These are phyloP conservation scores for Atrichornis clamosus DNA, from an alignment of 2,113 vertebrate species.

Conservation along the genomic window DNA sequence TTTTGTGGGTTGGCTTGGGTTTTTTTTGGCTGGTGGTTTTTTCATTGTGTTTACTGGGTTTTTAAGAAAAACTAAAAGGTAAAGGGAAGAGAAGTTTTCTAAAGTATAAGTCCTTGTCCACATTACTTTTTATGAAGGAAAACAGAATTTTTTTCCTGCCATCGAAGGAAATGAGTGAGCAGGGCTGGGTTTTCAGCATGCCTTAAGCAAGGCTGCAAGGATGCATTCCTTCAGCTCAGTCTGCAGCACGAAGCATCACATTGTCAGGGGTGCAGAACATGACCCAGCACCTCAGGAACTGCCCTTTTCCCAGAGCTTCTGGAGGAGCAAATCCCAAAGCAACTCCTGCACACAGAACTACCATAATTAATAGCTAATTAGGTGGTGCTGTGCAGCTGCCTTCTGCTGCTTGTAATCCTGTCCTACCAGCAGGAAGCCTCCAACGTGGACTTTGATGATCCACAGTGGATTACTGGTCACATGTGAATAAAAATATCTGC, in stretches of 20 bases:
- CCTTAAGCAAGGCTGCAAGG: neutral
- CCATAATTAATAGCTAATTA: neutral
- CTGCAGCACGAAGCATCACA: neutral
- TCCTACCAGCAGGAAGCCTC: neutral
- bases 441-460: neutral
- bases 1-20: neutral
- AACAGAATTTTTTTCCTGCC: neutral
- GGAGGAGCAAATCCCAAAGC: neutral
- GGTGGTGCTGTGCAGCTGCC: neutral
- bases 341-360: neutral
- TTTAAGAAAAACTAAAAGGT: neutral
- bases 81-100: neutral
- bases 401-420: conserved; percentile 3
- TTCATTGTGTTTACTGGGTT: neutral
- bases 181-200: neutral
- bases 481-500: neutral
- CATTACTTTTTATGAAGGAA: neutral
- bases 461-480: neutral
- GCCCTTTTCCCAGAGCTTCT: neutral
- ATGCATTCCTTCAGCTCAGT: neutral
- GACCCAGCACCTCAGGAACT: neutral
- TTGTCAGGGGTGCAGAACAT: neutral
- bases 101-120: neutral
- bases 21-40: neutral
- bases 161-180: neutral